A percentile compares a stretch with the other conserved stretches of the same genome.
phyloP scores from a whole-genome alignment of 2,888 invertebrate species.

The Volucella inanis region DNA sequence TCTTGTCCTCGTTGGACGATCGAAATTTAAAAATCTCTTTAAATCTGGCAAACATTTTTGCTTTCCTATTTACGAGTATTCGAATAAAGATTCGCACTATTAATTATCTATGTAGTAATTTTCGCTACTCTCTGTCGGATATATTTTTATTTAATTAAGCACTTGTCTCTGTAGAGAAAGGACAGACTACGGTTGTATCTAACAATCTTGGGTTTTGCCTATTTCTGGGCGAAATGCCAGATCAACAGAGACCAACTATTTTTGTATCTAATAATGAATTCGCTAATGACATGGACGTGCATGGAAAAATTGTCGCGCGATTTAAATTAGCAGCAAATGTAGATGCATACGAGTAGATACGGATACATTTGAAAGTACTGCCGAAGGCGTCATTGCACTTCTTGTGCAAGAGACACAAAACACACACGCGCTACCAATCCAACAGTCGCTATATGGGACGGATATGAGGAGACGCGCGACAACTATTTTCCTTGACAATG shows the following conservation, averaged over 20 bases:
- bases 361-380: slow-evolving; percentile 54
- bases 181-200: slow-evolving; percentile 1
- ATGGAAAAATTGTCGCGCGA: slow-evolving; percentile 72
- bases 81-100: slow-evolving; percentile 71
- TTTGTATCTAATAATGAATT: slow-evolving; percentile 69
- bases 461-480: slow-evolving; percentile 52
- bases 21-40: slow-evolving; percentile 81
- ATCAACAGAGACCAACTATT: slow-evolving; percentile 41
- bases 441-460: slow-evolving; percentile 13
- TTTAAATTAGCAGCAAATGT: slow-evolving; percentile 62
- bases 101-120: slow-evolving; percentile 65
- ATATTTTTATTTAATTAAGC: slow-evolving; percentile 68
- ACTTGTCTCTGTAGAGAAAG: slow-evolving; percentile 45
- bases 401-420: not conserved
- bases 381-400: slow-evolving; percentile 69
- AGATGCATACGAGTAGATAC: slow-evolving; percentile 41
- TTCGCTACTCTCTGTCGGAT: slow-evolving; percentile 61
- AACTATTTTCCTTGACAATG: slow-evolving; percentile 65
- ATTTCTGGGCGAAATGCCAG: slow-evolving; percentile 63
- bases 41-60: slow-evolving; percentile 81
- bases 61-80: slow-evolving; percentile 45
- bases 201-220: slow-evolving; percentile 3
- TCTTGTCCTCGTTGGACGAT: slow-evolving; percentile 60
- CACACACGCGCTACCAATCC: not conserved
- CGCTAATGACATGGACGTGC: slow-evolving; percentile 59